Evolutionary conservation across 1,140 invertebrate genomes (phyloP).

Genomic region (Drosophila micromelanica): DNA sequence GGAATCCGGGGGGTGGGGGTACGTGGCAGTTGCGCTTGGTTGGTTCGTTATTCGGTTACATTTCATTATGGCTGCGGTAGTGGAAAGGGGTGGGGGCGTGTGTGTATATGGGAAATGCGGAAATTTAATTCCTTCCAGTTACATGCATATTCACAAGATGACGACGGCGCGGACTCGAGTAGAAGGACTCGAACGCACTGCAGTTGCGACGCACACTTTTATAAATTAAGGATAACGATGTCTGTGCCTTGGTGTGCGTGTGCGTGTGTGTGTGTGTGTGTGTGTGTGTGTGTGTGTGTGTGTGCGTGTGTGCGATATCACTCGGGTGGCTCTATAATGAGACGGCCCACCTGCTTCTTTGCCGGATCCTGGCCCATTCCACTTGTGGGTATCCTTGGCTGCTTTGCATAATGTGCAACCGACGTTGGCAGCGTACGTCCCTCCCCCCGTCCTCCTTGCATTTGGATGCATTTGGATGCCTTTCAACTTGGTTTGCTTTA

Average conservation of each 20-base stretch:
- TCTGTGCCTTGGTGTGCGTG: slow-evolving; percentile 25
- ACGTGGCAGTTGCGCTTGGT: slow-evolving; percentile 61
- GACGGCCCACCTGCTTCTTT: slow-evolving; percentile 46
- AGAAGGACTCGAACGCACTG: slow-evolving; percentile 3
- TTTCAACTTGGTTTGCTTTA: slow-evolving; percentile 46
- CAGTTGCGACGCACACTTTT: slow-evolving; percentile 63
- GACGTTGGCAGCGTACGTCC: background rate
- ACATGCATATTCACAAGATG: slow-evolving; percentile 79
- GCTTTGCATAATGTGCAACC: slow-evolving; percentile 61
- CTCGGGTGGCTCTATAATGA: slow-evolving; percentile 65
- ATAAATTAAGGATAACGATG: slow-evolving; percentile 81
- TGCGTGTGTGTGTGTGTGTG: slow-evolving; percentile 3
- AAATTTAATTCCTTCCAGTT: slow-evolving; percentile 78
- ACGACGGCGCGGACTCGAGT: slow-evolving; percentile 40
- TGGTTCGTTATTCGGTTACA: slow-evolving; percentile 81
- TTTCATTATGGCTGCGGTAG: slow-evolving; percentile 59
- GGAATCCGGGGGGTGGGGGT: background rate
- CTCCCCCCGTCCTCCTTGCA: background rate
- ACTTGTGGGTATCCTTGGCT: slow-evolving; percentile 49
- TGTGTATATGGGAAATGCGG: slow-evolving; percentile 13
- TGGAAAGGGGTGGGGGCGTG: background rate
- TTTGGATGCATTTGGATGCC: slow-evolving; percentile 20
- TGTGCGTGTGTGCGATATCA: slow-evolving; percentile 34
- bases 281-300: slow-evolving; percentile 16
- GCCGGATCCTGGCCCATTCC: background rate